Conservation (phyloP, 2,888 invertebrate species). For the Drosophila rubida region DNA sequence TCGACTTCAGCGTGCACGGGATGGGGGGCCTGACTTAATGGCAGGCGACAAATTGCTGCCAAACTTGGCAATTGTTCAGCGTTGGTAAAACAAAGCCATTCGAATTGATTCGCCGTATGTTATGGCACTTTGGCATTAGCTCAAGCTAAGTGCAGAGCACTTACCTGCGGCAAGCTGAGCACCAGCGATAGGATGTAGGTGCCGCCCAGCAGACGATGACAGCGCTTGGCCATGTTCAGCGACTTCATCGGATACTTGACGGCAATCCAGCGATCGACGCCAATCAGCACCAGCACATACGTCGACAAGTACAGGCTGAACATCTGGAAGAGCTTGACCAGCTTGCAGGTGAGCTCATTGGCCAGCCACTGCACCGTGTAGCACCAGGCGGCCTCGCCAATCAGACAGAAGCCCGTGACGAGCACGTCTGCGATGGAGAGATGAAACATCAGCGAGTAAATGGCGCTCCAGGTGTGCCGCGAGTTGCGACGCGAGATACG, state of each 20-base stretch:
- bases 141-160: conserved; percentile 64
- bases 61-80: conserved; percentile 37
- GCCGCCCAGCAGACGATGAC: conserved; percentile 88
- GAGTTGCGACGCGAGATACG: conserved; percentile 87
- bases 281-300: conserved; percentile 92
- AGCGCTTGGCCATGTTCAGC: conserved; percentile 88
- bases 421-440: conserved; percentile 93
- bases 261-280: conserved; percentile 92
- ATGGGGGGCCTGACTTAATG: conserved; percentile 48
- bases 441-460: conserved; percentile 92
- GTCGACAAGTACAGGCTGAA: conserved; percentile 93
- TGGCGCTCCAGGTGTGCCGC: conserved; percentile 89
- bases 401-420: conserved; percentile 92
- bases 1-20: not conserved
- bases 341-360: conserved; percentile 91
- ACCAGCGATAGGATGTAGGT: conserved; percentile 91
- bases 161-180: conserved; percentile 93
- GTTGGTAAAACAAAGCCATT: conserved; percentile 38
- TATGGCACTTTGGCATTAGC: conserved; percentile 7
- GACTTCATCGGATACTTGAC: conserved; percentile 92
- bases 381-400: conserved; percentile 92
- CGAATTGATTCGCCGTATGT: conserved; percentile 40
- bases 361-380: conserved; percentile 93
- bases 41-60: conserved; percentile 55
- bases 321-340: conserved; percentile 93